Base-by-base conservation (phyloP, 2,113 vertebrate species). In the Pionites leucogaster region DNA sequence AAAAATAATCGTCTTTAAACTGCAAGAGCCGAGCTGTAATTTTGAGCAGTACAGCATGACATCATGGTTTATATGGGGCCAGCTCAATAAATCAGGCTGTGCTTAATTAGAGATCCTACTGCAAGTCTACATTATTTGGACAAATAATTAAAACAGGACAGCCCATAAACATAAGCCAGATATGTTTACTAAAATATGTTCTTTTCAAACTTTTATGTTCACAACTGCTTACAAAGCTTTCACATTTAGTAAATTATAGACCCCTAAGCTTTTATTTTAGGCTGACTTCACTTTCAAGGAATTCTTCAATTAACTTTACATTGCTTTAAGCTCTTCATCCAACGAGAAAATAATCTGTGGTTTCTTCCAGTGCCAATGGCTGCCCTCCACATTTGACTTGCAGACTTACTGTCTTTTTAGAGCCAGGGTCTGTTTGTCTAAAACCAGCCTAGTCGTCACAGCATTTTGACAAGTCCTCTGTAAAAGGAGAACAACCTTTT, bases 261-360 rank as follows among this genome's bases (percentile, higher is more conserved):
- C 88, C 80, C 47, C 69, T 22, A 76, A 97, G 95, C 91, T 95
- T 97, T 97, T 97, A 97, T 97, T 98, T 97, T 90, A 96, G 97
- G 97, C 97, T 98, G 97, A 98, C 98, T 98, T 98, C 98, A 98
- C 97, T 96, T 97, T 97, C 90, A 97, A 98, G 97, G 98, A 98
- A 99, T 98, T 98, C 98, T 98, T 98, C 98, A 98, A 98, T 98
- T 97, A 98, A 98, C 97, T 98, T 98, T 98, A 98, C 93, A 24
- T 97, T 98, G 97, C 97, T 98, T 97, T 97, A 97, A 98, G 97
- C 95, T 98, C 95, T 97, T 97, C 96, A 97, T 96, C 97, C 97
- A 98, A 97, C 20, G 94, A 97, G 96, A 98, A 98, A 98, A 98
- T 96, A 98, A 98, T 97, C 96, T 98, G 97, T 96, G 96, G 97